Conservation (phyloP, 23 tunicate genomes). For the Trididemnum miniatum region DNA sequence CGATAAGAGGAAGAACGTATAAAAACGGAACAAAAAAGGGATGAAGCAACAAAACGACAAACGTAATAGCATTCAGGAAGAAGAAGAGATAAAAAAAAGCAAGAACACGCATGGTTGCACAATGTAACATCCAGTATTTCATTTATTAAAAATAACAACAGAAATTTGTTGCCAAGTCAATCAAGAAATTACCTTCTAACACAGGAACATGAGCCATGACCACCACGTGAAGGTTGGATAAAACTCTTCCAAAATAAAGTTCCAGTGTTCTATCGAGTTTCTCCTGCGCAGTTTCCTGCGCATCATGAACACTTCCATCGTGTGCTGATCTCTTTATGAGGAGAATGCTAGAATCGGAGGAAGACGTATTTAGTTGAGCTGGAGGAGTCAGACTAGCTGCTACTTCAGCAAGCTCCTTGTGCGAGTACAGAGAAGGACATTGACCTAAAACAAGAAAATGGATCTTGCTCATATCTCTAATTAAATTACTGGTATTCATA, state of each 20-base stretch:
- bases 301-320: background rate
- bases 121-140: no score
- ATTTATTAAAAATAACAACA: no score
- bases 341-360: slow-evolving; percentile 5
- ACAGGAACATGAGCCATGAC: slow-evolving; percentile 47
- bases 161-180: no score
- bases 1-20: no score
- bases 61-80: no score
- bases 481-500: no score
- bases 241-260: slow-evolving; percentile 43
- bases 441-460: no score
- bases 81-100: no score
- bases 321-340: background rate
- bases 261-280: slow-evolving; percentile 66
- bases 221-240: slow-evolving; percentile 66
- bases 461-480: no score
- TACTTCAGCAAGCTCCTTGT: slow-evolving; percentile 60
- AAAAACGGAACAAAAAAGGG: no score
- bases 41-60: no score
- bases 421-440: slow-evolving; percentile 71
- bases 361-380: background rate
- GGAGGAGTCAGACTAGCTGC: slow-evolving; percentile 56
- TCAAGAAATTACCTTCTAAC: slow-evolving; percentile 47
- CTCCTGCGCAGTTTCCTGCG: slow-evolving; percentile 41
- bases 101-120: no score